Conservation (phyloP, 2,888 invertebrate genomes). For the Craniophora ligustri region DNA sequence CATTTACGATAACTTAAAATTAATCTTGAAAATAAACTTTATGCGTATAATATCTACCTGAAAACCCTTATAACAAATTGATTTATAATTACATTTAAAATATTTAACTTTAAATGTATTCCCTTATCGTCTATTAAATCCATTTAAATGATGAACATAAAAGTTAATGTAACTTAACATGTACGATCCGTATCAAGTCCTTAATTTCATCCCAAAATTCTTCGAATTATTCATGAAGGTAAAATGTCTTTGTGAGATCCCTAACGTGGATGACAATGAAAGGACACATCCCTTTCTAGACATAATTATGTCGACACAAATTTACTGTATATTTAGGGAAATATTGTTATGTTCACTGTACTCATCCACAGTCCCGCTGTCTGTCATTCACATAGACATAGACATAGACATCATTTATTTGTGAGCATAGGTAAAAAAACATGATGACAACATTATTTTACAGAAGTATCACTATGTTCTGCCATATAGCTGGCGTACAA, state of each 20-base stretch:
- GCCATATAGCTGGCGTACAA: too few species aligned
- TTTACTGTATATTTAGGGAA: not conserved
- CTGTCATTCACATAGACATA: too few species aligned
- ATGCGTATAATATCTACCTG: too few species aligned
- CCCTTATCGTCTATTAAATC: not conserved
- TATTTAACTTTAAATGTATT: constrained; percentile 5
- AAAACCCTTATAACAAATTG: not conserved
- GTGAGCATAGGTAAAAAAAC: too few species aligned
- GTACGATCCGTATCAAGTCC: not conserved
- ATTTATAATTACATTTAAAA: not conserved
- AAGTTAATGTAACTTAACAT: constrained; percentile 2
- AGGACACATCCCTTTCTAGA: not conserved
- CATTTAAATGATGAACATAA: constrained; percentile 3
- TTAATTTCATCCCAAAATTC: constrained; percentile 5
- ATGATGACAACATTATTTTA: too few species aligned
- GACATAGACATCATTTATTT: too few species aligned
- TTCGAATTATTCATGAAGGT: constrained; percentile 1
- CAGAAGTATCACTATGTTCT: too few species aligned
- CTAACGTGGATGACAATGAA: not conserved
- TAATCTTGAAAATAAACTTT: too few species aligned
- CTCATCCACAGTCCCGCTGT: too few species aligned
- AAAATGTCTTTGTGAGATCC: not conserved
- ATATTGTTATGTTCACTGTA: too few species aligned
- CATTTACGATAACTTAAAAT: too few species aligned
- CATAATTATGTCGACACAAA: constrained; percentile 5